Conservation (phyloP, 2,888 invertebrate genomes). For the Metallyticus violacea region DNA sequence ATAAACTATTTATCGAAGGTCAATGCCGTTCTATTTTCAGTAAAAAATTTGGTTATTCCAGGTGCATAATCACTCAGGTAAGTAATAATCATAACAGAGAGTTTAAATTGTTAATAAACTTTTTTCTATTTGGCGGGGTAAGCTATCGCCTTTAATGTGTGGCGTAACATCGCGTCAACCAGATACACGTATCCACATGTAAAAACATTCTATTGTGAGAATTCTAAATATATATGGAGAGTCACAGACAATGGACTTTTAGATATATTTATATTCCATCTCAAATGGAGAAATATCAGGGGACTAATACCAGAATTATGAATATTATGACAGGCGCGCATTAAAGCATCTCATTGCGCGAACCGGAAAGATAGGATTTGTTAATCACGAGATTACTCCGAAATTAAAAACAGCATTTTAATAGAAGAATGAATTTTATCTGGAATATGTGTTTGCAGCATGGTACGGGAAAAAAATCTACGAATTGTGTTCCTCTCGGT, state of each 20-base stretch:
- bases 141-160: background rate
- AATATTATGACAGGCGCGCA: background rate
- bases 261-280: too few relatives aligned
- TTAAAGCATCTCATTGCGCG: background rate
- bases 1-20: too few relatives aligned
- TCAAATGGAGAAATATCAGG: too few relatives aligned
- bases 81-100: too few relatives aligned
- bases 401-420: background rate
- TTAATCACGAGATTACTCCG: background rate
- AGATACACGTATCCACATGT: background rate
- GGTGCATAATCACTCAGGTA: too few relatives aligned
- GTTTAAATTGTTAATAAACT: too few relatives aligned
- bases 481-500: background rate
- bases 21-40: too few relatives aligned
- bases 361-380: background rate
- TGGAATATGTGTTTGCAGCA: background rate
- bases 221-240: background rate
- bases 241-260: background rate
- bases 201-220: background rate
- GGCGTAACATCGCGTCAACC: background rate
- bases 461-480: too few relatives aligned
- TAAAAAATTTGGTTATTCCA: too few relatives aligned
- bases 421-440: background rate
- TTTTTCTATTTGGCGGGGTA: too few relatives aligned
- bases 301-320: background rate